phyloP scores from a whole-genome alignment of 2,113 vertebrate species.

The Acinonyx jubatus region DNA sequence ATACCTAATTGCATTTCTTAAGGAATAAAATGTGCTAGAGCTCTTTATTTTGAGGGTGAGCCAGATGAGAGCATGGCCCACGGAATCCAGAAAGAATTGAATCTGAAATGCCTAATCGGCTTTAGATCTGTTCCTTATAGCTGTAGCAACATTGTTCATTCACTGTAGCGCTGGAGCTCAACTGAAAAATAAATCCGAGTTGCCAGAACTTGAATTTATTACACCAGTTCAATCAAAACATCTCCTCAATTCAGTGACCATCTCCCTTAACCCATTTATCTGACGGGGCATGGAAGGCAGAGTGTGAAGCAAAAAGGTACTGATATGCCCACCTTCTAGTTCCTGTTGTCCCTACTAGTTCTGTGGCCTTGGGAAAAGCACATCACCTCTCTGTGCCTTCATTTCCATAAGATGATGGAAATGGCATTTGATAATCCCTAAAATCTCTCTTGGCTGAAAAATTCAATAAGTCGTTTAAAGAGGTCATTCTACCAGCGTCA shows the following conservation, averaged over 20 bases:
- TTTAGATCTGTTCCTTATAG: background rate
- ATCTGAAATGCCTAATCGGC: slow-evolving; percentile 14
- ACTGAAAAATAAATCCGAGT: background rate
- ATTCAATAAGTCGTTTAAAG: background rate
- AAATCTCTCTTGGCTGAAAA: background rate
- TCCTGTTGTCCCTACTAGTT: background rate
- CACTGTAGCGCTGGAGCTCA: background rate
- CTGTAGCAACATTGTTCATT: too few relatives aligned
- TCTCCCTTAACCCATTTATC: background rate
- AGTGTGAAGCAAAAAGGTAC: background rate
- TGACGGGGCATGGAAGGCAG: background rate
- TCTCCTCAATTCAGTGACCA: background rate
- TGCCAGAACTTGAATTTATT: background rate
- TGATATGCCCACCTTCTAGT: background rate
- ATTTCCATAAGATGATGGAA: background rate
- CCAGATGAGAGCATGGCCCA: background rate
- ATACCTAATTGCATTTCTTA: slow-evolving; percentile 51
- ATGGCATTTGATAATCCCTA: background rate
- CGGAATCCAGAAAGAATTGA: slow-evolving; percentile 40
- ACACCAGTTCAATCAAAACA: background rate
- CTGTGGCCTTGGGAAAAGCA: background rate
- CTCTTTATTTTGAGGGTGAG: slow-evolving; percentile 39
- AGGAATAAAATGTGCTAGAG: slow-evolving; percentile 25
- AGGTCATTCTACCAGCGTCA: background rate
- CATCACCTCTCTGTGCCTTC: background rate